Conservation (phyloP, 2,113 vertebrate species). For the Xenopus borealis region DNA sequence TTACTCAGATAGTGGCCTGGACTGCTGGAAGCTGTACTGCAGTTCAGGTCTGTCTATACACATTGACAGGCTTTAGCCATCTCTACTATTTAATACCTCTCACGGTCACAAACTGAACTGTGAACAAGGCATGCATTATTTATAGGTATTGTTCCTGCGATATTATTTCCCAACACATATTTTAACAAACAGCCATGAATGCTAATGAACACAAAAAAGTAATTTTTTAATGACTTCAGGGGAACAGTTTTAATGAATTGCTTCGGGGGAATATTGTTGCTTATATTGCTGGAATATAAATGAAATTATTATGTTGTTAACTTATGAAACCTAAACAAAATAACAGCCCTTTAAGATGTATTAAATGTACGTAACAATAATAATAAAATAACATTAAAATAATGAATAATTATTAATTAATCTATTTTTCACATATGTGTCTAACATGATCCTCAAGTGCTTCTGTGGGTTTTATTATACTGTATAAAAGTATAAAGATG, state of each 20-base stretch:
- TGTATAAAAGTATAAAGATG: no score
- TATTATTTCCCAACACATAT: neutral
- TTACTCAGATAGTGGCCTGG: no score
- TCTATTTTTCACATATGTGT: no score
- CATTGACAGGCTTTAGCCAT: no score
- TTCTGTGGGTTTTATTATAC: neutral
- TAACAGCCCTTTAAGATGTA: neutral
- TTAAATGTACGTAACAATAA: neutral
- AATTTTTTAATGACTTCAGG: neutral
- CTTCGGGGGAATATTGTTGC: neutral
- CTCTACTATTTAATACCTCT: no score
- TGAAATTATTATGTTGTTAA: neutral
- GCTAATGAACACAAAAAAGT: neutral
- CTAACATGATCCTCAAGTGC: neutral
- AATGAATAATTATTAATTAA: no score
- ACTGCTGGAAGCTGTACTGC: no score
- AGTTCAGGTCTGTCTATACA: no score
- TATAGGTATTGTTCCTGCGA: no score
- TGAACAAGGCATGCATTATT: no score
- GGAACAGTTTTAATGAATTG: neutral
- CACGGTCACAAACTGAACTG: no score
- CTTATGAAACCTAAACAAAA: neutral
- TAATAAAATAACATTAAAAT: neutral
- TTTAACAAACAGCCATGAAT: neutral
- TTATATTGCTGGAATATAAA: neutral